Base-by-base conservation (phyloP, 2,888 invertebrate species). In the Orchesella flavescens region DNA sequence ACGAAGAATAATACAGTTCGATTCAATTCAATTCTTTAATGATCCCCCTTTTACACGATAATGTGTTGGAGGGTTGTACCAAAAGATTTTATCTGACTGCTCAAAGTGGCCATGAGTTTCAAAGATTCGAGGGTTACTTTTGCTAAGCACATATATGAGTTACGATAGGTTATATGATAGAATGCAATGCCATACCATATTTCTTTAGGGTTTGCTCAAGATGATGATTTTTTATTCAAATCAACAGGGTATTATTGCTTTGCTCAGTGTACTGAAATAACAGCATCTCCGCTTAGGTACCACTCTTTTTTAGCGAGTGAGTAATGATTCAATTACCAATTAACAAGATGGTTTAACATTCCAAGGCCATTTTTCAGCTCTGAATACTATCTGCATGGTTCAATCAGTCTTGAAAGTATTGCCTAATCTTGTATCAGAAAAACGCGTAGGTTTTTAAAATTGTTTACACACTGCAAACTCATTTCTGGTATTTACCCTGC, bases 311-410 rank as follows among this genome's bases (percentile, higher is more conserved):
- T 2, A 34, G 34, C 34, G 34, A 34, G 34, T 34, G 34, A 71
- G 53, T 24, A 57, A 71, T 71, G 71, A 71, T 71, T 71, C 71
- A 71, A 71, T 71, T 71, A 71, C 23, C 2, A 34, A 34, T 34
- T 34, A 34, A 34, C 34, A 34, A 53, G 55, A 34, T 23, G 71
- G 55, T 55, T 71, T 66, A 66, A 76, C 66, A 71, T n/a, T 73
- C 80, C 73, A 80, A 80, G 80, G 80, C 61, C 66, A 61, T 78
- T 66, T 73, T 69, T 78, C 78, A 61, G 78, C 78, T 78, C 78
- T 78, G 61, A 69, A 78, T 78, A 78, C 61, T 63, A 78, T 78
- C 78, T 71, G 61, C 49, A 59, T 55, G 44, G 44, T 46, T 78
- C 69, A 78, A 78, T 78, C 78, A 78, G 71, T 61, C 66, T 68